Conservation (phyloP, 1,140 invertebrate genomes). For the Marisa cornuarietis region DNA sequence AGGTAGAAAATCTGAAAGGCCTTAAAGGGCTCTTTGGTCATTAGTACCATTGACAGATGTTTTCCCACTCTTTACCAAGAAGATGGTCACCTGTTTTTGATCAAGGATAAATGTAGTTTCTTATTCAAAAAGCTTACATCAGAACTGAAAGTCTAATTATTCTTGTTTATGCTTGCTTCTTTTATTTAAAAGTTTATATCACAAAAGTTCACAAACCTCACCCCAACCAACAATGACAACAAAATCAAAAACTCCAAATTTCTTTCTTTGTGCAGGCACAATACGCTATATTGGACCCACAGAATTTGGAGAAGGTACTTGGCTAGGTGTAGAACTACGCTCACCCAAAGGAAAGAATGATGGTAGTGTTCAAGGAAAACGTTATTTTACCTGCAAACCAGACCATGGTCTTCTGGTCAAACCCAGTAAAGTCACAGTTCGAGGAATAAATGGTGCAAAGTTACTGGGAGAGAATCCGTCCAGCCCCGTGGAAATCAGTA, state of each 20-base stretch:
- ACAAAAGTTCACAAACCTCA: no score
- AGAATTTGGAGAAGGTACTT: slow-evolving; percentile 70
- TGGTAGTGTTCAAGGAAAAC: slow-evolving; percentile 67
- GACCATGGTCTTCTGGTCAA: slow-evolving; percentile 68
- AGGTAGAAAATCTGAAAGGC: no score
- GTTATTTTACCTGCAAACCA: slow-evolving; percentile 69
- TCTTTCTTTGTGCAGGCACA: slow-evolving; percentile 46
- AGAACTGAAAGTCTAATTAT: no score
- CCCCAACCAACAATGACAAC: no score
- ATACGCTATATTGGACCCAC: slow-evolving; percentile 70
- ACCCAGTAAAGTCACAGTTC: slow-evolving; percentile 69
- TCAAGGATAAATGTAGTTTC: background rate
- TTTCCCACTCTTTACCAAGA: no score
- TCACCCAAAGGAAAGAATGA: slow-evolving; percentile 69
- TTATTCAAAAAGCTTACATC: no score
- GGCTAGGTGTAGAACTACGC: slow-evolving; percentile 70
- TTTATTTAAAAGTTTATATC: no score
- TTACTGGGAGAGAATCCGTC: slow-evolving; percentile 60
- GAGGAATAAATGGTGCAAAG: slow-evolving; percentile 71
- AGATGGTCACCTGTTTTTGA: no score
- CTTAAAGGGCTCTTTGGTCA: no score
- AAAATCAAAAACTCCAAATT: background rate
- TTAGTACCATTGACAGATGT: no score
- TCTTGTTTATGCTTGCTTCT: no score
- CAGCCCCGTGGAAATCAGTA: background rate